These are phyloP conservation scores for Ictalurus punctatus DNA, from an alignment of 2,113 vertebrate species.

Conservation along the genomic window DNA sequence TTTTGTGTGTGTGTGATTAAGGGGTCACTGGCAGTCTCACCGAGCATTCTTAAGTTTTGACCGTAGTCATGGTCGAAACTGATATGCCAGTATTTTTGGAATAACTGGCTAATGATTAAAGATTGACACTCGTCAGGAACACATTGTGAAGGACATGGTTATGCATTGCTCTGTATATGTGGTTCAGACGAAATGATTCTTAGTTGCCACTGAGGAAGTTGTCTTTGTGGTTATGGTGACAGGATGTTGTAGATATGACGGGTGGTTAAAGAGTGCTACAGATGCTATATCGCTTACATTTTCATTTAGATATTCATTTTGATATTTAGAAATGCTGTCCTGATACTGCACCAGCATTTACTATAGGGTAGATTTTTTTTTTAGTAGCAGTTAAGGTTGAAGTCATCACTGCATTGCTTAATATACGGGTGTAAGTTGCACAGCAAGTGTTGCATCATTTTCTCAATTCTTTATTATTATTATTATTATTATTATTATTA, in stretches of 20 bases:
- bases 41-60: background rate
- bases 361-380: background rate
- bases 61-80: background rate
- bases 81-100: constrained; percentile 2
- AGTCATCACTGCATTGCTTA: background rate
- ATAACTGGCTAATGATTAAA: constrained; percentile 8
- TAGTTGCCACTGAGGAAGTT: constrained; percentile 1
- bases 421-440: background rate
- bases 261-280: background rate
- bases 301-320: background rate
- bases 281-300: background rate
- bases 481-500: background rate
- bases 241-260: background rate
- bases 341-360: background rate
- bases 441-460: background rate
- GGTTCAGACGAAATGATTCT: background rate
- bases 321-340: background rate
- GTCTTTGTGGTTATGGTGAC: constrained; percentile 5
- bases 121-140: background rate
- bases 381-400: background rate
- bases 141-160: background rate
- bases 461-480: background rate
- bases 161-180: background rate
- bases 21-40: background rate
- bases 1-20: background rate